These are phyloP conservation scores for Hystrix brachyura DNA, from an alignment of 2,113 vertebrate species.

Conservation along the genomic window DNA sequence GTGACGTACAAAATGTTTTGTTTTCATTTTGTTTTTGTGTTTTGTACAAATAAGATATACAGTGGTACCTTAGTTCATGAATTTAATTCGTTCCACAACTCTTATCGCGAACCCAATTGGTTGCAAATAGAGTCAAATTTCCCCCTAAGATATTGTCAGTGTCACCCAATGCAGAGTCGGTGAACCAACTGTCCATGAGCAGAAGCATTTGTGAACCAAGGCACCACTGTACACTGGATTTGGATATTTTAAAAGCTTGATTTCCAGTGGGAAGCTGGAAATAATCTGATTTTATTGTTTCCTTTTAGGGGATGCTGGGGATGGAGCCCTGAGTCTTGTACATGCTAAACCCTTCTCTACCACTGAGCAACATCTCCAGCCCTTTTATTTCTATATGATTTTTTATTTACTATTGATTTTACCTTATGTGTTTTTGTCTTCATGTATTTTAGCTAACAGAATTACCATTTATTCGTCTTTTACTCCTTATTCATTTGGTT, in stretches of 20 bases:
- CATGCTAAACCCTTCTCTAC: neutral
- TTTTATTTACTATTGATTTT: neutral
- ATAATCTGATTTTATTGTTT: neutral
- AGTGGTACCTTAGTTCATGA: neutral
- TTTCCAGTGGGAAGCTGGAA: neutral
- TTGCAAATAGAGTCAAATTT: too few relatives aligned
- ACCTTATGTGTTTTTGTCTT: neutral
- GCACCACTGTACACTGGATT: neutral
- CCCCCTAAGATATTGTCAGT: too few relatives aligned
- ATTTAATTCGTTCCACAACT: too few relatives aligned
- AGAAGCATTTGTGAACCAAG: too few relatives aligned
- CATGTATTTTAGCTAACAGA: neutral
- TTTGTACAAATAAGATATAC: neutral
- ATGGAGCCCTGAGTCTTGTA: too few relatives aligned
- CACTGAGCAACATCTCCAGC: neutral
- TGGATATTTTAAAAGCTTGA: neutral
- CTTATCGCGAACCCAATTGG: too few relatives aligned
- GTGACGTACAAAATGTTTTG: neutral
- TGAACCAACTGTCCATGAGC: too few relatives aligned
- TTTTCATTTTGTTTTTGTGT: slow-evolving; percentile 22
- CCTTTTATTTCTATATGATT: neutral
- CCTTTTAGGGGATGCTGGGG: neutral
- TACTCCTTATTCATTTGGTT: neutral
- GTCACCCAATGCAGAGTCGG: too few relatives aligned
- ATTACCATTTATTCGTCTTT: neutral